Conservation (phyloP, 2,888 invertebrate species). For the Strigamia crassipes region DNA sequence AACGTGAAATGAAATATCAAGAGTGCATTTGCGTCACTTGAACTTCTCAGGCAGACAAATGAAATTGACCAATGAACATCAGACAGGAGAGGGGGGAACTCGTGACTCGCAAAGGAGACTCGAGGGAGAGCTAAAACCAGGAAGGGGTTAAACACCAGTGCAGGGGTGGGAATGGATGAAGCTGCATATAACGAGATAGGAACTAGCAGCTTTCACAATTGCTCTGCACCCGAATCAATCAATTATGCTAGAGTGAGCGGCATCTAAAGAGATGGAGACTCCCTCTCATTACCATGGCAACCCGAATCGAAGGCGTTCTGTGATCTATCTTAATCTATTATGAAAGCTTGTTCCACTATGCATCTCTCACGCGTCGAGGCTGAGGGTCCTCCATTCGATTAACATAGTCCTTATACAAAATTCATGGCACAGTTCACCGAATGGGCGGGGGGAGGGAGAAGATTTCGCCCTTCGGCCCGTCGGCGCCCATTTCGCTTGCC, state of each 20-base stretch:
- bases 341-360: constrained; percentile 40
- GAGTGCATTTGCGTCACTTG: not conserved
- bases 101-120: constrained; percentile 3
- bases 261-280: constrained; percentile 12
- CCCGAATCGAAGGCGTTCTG: constrained; percentile 3
- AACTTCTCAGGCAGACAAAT: not conserved
- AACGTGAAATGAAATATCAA: constrained; percentile 11
- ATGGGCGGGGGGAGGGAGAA: constrained; percentile 13
- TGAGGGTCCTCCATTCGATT: constrained; percentile 38
- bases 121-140: constrained; percentile 13
- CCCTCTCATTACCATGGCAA: constrained; percentile 36
- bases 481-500: constrained; percentile 37
- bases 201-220: constrained; percentile 32
- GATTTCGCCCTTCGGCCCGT: constrained; percentile 29
- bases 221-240: constrained; percentile 29
- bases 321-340: constrained; percentile 36
- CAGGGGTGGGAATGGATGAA: constrained; percentile 20
- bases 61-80: constrained; percentile 35
- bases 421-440: constrained; percentile 40
- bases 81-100: not conserved
- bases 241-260: constrained; percentile 19
- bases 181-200: constrained; percentile 40
- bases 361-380: constrained; percentile 14
- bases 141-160: constrained; percentile 18
- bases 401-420: constrained; percentile 42